These are phyloP conservation scores for Subanguina moxae DNA, from an alignment of 1,140 invertebrate genomes.

Conservation along the genomic window DNA sequence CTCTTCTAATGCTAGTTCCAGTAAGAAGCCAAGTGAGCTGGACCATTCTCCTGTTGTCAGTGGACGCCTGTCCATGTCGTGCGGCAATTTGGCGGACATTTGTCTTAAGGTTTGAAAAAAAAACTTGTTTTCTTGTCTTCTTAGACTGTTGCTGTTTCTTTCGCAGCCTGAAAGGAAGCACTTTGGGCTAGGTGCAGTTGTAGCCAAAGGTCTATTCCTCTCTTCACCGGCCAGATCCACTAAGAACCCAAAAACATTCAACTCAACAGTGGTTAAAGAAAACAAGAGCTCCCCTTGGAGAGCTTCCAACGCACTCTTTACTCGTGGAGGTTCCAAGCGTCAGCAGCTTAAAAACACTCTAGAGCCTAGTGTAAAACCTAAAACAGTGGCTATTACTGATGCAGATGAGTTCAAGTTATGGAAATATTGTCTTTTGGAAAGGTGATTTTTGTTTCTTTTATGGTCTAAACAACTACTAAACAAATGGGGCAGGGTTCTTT, in stretches of 20 bases:
- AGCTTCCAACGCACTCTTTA: neutral
- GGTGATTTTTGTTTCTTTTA: neutral
- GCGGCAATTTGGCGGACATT: neutral
- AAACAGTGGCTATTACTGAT: conserved; percentile 6
- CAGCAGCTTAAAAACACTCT: neutral
- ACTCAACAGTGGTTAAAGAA: neutral
- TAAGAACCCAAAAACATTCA: conserved; percentile 1
- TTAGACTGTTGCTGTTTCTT: neutral
- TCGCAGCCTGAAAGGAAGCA: neutral
- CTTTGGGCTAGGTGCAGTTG: neutral
- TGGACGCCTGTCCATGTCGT: neutral
- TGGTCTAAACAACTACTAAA: too few species aligned
- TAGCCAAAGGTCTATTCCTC: neutral
- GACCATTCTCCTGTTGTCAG: neutral
- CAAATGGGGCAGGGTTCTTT: too few species aligned
- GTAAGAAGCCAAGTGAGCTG: too few species aligned
- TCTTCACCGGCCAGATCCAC: neutral
- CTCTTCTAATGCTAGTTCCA: too few species aligned
- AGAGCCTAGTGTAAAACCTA: neutral
- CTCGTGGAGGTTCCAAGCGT: neutral
- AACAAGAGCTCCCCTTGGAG: neutral
- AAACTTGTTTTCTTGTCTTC: too few species aligned
- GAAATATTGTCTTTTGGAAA: conserved; percentile 12
- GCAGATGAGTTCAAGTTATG: conserved; percentile 13
- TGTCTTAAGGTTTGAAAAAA: neutral